These are phyloP conservation scores for Phrynosoma platyrhinos DNA, from an alignment of 2,113 vertebrate genomes.

Conservation along the genomic window DNA sequence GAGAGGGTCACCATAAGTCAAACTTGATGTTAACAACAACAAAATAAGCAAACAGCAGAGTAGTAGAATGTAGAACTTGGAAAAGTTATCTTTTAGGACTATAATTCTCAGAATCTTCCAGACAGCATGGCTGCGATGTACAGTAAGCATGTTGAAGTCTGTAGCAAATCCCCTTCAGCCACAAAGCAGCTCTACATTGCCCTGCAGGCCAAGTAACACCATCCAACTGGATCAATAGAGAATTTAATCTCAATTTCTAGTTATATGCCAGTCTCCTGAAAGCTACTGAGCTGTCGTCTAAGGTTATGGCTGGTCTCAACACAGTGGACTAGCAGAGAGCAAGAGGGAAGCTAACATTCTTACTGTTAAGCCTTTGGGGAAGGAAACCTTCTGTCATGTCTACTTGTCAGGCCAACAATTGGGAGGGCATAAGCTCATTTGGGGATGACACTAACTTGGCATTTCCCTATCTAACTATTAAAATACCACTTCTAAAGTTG, in stretches of 20 bases:
- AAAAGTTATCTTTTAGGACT: too few relatives aligned
- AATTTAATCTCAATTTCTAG: background rate
- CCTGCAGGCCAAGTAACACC: too few relatives aligned
- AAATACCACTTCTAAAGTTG: background rate
- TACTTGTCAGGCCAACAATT: background rate
- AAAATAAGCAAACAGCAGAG: background rate
- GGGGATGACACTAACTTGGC: slow-evolving; percentile 49
- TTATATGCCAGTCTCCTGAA: background rate
- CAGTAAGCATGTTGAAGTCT: background rate
- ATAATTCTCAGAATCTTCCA: background rate
- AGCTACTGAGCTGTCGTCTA: background rate
- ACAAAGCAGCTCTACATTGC: background rate
- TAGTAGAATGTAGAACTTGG: too few relatives aligned
- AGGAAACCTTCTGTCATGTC: background rate
- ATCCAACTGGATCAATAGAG: background rate
- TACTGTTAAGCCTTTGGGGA: background rate
- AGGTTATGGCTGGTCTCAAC: background rate
- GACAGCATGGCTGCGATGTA: background rate
- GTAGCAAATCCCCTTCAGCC: background rate
- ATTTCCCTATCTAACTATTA: slow-evolving; percentile 47
- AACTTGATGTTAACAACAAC: too few relatives aligned
- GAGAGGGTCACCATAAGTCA: too few relatives aligned
- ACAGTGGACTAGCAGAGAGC: background rate
- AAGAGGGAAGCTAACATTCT: slow-evolving; percentile 8
- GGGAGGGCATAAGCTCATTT: fast-evolving